Conservation (phyloP, 2,888 invertebrate species). For the Esperia sulphurella region DNA sequence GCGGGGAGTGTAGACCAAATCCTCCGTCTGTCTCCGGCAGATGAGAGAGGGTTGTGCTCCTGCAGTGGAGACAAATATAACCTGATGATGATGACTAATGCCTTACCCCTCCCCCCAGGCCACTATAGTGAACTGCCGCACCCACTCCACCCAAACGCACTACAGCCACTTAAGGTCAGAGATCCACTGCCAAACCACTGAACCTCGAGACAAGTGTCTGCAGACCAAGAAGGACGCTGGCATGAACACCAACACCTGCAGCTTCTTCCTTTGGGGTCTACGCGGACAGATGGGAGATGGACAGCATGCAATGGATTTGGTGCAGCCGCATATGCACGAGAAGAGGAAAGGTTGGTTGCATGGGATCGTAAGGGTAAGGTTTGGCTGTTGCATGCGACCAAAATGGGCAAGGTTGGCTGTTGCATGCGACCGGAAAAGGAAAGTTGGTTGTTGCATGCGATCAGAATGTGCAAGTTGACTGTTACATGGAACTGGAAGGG, state of each 20-base stretch:
- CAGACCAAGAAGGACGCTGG: conserved; percentile 56
- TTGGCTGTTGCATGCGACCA: too few relatives aligned
- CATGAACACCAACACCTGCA: conserved; percentile 35
- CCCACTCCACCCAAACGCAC: conserved; percentile 85
- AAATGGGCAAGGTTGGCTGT: too few relatives aligned
- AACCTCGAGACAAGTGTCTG: conserved; percentile 51
- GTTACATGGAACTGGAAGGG: too few relatives aligned
- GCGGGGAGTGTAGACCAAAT: too few relatives aligned
- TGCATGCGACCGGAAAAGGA: too few relatives aligned
- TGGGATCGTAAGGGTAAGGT: background rate
- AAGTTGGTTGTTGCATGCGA: too few relatives aligned
- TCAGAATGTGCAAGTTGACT: too few relatives aligned
- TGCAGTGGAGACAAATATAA: too few relatives aligned
- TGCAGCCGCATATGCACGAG: conserved; percentile 17
- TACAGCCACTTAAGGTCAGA: conserved; percentile 82
- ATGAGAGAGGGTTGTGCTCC: too few relatives aligned
- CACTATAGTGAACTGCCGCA: conserved; percentile 79
- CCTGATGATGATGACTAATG: too few relatives aligned
- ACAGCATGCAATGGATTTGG: conserved; percentile 70
- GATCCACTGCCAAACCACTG: conserved; percentile 81
- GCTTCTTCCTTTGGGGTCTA: conserved; percentile 77
- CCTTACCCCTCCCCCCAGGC: conserved; percentile 63
- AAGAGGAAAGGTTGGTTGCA: conserved; percentile 32
- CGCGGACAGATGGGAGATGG: conserved; percentile 74
- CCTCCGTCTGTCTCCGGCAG: too few relatives aligned